Evolutionary conservation across 2,797 vertebrate species (phyloP).

Genomic region (Diplodus puntazzo): DNA sequence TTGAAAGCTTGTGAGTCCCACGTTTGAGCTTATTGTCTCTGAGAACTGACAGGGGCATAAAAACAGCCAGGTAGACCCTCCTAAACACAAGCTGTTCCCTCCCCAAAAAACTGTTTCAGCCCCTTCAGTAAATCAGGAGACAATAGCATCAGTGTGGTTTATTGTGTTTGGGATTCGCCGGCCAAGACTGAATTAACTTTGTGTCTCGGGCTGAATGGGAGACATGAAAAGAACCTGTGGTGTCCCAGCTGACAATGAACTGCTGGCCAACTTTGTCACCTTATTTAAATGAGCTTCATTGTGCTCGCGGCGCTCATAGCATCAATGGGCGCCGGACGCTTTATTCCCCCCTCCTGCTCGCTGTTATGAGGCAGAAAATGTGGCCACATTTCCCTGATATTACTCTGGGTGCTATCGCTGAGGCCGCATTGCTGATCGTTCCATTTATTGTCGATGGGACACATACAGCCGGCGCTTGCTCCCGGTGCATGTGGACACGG

Average conservation of each 20-base stretch:
- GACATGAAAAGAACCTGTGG: slow-evolving; percentile 73
- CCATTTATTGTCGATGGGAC: slow-evolving; percentile 42
- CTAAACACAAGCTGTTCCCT: slow-evolving; percentile 35
- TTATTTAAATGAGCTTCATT: slow-evolving; percentile 78
- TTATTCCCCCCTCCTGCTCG: slow-evolving; percentile 56
- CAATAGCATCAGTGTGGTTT: slow-evolving; percentile 54
- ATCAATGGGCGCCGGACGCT: slow-evolving; percentile 54
- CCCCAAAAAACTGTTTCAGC: slow-evolving; percentile 33
- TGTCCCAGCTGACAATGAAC: slow-evolving; percentile 67
- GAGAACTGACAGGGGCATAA: slow-evolving; percentile 5
- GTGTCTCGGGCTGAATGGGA: slow-evolving; percentile 62
- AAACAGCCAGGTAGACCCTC: slow-evolving; percentile 38
- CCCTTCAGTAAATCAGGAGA: slow-evolving; percentile 43
- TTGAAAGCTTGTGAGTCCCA: background rate
- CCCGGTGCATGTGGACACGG: slow-evolving; percentile 40
- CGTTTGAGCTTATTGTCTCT: slow-evolving; percentile 20
- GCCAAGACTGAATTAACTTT: slow-evolving; percentile 75
- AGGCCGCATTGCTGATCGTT: slow-evolving; percentile 32
- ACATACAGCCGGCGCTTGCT: slow-evolving; percentile 50
- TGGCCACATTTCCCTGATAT: slow-evolving; percentile 69
- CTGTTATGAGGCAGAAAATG: slow-evolving; percentile 71
- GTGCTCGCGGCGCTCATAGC: slow-evolving; percentile 64
- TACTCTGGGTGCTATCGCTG: slow-evolving; percentile 46
- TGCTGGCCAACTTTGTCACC: slow-evolving; percentile 68
- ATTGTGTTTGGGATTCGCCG: slow-evolving; percentile 50